A percentile compares a stretch with the other conserved stretches of the same genome.
Evolutionary conservation across 2,113 vertebrate genomes (phyloP).

Genomic region (Beaufortia kweichowensis): DNA sequence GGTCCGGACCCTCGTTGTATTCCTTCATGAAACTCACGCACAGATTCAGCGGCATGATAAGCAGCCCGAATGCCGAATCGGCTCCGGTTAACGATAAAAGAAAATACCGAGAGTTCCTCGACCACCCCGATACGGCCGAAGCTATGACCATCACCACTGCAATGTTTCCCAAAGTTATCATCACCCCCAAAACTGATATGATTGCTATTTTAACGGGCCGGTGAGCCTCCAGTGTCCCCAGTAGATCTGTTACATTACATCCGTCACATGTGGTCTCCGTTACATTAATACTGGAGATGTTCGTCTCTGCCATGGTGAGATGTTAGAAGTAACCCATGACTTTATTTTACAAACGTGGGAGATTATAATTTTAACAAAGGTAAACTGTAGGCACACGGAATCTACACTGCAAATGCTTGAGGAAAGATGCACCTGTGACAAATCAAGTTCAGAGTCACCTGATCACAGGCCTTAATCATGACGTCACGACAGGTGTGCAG

Average conservation of each 20-base stretch:
- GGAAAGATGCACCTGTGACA: constrained; percentile 40
- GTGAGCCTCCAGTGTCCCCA: constrained; percentile 60
- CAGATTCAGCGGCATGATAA: constrained; percentile 83
- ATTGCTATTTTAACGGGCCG: constrained; percentile 73
- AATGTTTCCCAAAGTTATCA: constrained; percentile 80
- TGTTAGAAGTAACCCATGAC: constrained; percentile 7
- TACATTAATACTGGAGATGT: constrained; percentile 53
- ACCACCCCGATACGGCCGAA: constrained; percentile 82
- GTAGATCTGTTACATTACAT: constrained; percentile 58
- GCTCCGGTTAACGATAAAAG: constrained; percentile 80
- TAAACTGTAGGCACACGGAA: background rate
- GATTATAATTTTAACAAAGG: background rate
- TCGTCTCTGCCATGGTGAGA: constrained; percentile 59
- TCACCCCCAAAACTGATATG: constrained; percentile 72
- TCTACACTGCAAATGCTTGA: background rate
- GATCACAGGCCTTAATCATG: background rate
- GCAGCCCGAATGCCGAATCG: constrained; percentile 77
- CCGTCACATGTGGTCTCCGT: background rate
- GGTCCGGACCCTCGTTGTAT: constrained; percentile 67
- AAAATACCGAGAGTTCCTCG: constrained; percentile 77
- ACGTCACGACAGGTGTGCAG: background rate
- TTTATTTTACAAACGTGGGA: constrained; percentile 34
- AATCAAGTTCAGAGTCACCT: constrained; percentile 32
- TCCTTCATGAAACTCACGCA: constrained; percentile 75
- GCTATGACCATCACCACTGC: constrained; percentile 77